Evolutionary conservation across 1,140 invertebrate genomes (phyloP), one percentile per base, ranked within the genome.

Genomic region (Sarcophaga peregrina): DNA sequence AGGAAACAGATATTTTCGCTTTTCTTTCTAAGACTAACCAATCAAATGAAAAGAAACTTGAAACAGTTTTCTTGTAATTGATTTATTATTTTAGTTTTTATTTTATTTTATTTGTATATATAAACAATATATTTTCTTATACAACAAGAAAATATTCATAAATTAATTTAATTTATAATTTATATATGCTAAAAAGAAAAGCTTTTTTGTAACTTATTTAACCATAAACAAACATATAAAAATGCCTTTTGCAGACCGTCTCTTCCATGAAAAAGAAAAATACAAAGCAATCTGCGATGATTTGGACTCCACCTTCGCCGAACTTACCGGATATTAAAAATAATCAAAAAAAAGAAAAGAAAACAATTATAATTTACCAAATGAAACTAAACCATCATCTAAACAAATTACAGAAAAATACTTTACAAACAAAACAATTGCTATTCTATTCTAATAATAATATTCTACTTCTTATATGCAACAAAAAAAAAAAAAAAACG

Each of bases 261-360:
- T 98, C 90, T 95, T 97, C 92, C 93, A 95, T 92, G 96, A 98
- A 93, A 97, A 97, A 94, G 96, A 98, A 93, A 97, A 97, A 93
- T 97, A 97, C 93, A 97, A 97, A 94, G 94, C 95, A 91, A 95
- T 99, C 92, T 96, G 96, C 92, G 97, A 98, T 91, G 98, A 99
- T 93, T 96, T 99, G 95, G 98, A 99, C 92, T 95, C 96, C 91
- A 99, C 98, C 90, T 97, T 99, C 92, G 95, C 95, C 91, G 95
- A 96, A 93, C 93, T 95, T 92, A 95, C 94, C 90, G 95, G 94
- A 94, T 95, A 95, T 93, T 95, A 95, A 94, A 93, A 52, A 50
- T 20, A 84, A 8, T 58, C 80, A 84, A 83, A 85, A 20, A 80
- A 84, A 83, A 82, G 76, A 84, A 80, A 85, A 73, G 83, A 75